Base-by-base conservation (phyloP, 92 coral and sea anemone genomes). In the Isaurus tuberculatus region DNA sequence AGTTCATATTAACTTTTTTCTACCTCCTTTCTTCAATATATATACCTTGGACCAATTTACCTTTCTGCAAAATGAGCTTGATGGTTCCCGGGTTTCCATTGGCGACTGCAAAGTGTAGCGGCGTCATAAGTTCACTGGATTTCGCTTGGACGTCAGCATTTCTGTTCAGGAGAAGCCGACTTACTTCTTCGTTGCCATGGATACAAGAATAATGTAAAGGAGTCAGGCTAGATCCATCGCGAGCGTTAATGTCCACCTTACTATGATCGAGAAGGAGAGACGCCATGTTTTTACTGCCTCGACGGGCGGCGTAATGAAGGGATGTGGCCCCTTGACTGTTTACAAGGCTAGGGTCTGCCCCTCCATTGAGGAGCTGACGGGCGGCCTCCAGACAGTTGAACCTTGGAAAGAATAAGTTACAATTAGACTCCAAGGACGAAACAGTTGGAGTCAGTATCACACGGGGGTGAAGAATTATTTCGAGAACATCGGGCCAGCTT, bases 151-250 rank as follows among this genome's bases (percentile, higher is more conserved):
- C 82, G 73, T 88, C 84, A 29, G 91, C 97, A 36, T 83, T 91
- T 26, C 82, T 72, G 16, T 77, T 68, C 14, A 93, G 65, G 13
- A 93, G 84, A 27, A 90, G 72, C 75, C 87, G 94, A 58, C 97
- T 90, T 73, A 93, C 85, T 44, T 88, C 80, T 27, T 72, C 71
- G 83, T 93, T 89, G 27, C 97, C 97, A 79, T 88, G 90, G 90
- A 83, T 85, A 69, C 97, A 91, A 30, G 97, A 88, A 22, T 88
- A 26, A 64, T 93, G 97, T 37, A 93, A 83, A 40, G 97, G 88
- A 1, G 94, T 93, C 77, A 88, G 79, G 68, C 85, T 87, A 22
- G 88, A 79, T 23, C 83, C 68, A 65, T 91, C 94, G 10, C 61
- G 84, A 51, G 84, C 91, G 44, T 93, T 84, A 10, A 91, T 88